Evolutionary conservation across 1,140 invertebrate species (phyloP).

Genomic region (Pseudomyrmex pallidus): DNA sequence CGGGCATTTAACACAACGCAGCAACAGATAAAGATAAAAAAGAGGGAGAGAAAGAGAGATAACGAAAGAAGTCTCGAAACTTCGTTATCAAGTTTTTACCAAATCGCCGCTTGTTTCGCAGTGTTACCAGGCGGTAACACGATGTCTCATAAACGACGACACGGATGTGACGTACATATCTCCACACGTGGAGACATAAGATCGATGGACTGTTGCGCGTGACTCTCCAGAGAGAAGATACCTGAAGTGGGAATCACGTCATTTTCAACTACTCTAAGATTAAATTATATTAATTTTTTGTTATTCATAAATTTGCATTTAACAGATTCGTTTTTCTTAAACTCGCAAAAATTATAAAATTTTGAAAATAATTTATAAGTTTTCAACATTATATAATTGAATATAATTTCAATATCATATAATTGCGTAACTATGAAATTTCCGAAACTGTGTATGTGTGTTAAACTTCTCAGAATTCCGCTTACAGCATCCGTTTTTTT

Average conservation of each 20-base stretch:
- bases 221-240: background rate
- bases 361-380: background rate
- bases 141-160: conserved; percentile 45
- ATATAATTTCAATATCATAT: no score
- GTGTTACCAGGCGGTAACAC: conserved; percentile 17
- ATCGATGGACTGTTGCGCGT: conserved; percentile 12
- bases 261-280: background rate
- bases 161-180: conserved; percentile 51
- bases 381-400: no score
- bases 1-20: background rate
- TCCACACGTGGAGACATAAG: background rate
- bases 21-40: background rate
- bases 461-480: background rate
- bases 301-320: background rate
- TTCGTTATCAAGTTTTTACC: conserved; percentile 42
- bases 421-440: no score
- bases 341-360: background rate
- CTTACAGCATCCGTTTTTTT: background rate
- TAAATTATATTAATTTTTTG: background rate
- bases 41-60: conserved; percentile 12
- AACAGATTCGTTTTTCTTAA: background rate
- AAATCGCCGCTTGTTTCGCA: conserved; percentile 31
- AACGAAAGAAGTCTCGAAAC: conserved; percentile 25
- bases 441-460: no score
- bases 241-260: background rate